Percentiles rank a stretch among this genome's conserved stretches.
These are phyloP conservation scores for Enoplosus armatus DNA, from an alignment of 2,797 vertebrate species.

Conservation along the genomic window DNA sequence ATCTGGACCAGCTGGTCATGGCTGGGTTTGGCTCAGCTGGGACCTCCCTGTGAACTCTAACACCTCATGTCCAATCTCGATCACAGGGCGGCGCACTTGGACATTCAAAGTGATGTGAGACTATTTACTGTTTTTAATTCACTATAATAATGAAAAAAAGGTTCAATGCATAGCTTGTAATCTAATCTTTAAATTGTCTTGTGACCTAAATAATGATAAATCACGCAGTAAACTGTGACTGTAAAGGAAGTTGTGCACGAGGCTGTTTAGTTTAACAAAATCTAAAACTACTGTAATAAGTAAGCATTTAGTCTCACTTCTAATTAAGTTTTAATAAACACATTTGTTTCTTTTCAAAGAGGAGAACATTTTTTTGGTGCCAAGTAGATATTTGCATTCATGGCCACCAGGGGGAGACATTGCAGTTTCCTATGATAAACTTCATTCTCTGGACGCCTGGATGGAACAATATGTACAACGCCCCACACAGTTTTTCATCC, in stretches of 20 bases:
- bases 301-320: not conserved
- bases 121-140: not conserved
- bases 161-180: not conserved
- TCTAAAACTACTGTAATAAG: not conserved
- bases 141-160: not conserved
- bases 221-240: not conserved
- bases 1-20: constrained; percentile 48
- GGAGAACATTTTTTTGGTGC: constrained; percentile 22
- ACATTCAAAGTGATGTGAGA: constrained; percentile 30
- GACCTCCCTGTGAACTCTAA: constrained; percentile 70
- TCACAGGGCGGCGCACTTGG: constrained; percentile 78
- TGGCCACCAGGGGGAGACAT: constrained; percentile 82
- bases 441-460: constrained; percentile 67
- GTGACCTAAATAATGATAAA: not conserved
- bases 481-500: constrained; percentile 79
- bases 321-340: not conserved
- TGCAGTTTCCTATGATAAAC: constrained; percentile 61
- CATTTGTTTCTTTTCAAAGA: not conserved
- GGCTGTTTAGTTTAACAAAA: not conserved
- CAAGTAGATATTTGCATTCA: constrained; percentile 40
- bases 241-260: not conserved
- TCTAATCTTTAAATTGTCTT: not conserved
- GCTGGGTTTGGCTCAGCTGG: constrained; percentile 40
- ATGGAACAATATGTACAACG: constrained; percentile 87
- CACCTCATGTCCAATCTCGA: constrained; percentile 11